Evolutionary conservation across 2,113 vertebrate genomes (phyloP).

Genomic region (Myrmecophaga tridactyla): DNA sequence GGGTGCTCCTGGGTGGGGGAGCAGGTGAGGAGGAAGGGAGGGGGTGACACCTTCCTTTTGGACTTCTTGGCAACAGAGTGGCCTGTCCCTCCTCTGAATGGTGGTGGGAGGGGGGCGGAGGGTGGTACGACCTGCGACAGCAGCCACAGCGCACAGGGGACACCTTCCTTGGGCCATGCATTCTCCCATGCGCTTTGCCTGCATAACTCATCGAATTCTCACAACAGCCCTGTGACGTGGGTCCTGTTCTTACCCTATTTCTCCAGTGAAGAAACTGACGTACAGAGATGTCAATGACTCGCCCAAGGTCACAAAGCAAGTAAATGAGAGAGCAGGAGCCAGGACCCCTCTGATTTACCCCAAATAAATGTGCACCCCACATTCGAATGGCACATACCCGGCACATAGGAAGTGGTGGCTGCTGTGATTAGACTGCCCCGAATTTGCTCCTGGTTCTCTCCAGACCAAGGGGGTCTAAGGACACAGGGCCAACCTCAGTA

Average conservation of each 20-base stretch:
- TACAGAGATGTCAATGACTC: not conserved
- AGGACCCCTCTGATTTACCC: not conserved
- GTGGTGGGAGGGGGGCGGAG: not conserved
- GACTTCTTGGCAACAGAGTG: not conserved
- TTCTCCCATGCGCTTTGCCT: accelerated
- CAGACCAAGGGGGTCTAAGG: not conserved
- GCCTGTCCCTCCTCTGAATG: not conserved
- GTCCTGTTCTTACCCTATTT: not conserved
- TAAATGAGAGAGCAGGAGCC: not conserved
- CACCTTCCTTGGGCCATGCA: not conserved
- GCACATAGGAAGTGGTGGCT: too few species aligned
- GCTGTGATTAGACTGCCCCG: not conserved
- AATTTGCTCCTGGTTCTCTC: not conserved
- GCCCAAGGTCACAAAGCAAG: not conserved
- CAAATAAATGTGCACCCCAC: not conserved
- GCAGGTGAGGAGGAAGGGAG: not conserved
- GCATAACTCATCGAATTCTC: too few species aligned
- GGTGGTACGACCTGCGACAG: too few species aligned
- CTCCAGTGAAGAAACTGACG: not conserved
- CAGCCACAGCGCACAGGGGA: accelerated
- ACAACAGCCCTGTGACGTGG: not conserved
- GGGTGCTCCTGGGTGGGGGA: not conserved
- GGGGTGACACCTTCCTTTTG: not conserved
- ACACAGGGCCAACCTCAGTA: not conserved
- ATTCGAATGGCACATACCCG: not conserved